These are phyloP conservation scores for Mormyrus hasselquistii DNA, from an alignment of 2,797 vertebrate genomes.

Conservation along the genomic window DNA sequence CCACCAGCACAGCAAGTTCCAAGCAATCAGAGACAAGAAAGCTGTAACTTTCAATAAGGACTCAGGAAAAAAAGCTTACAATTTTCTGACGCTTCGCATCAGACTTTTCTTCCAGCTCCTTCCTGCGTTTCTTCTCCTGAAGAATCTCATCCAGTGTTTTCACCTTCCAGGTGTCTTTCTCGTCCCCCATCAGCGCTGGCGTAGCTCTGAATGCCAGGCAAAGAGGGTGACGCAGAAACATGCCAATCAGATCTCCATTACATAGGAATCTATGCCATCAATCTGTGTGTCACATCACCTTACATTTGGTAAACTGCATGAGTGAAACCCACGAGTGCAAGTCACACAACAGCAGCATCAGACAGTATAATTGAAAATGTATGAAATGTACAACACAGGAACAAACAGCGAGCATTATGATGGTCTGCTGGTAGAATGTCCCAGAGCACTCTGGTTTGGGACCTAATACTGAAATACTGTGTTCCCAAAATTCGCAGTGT, in stretches of 20 bases:
- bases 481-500: background rate
- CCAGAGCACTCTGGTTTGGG: background rate
- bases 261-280: background rate
- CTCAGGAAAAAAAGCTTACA: conserved; percentile 56
- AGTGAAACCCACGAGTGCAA: background rate
- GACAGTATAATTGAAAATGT: background rate
- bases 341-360: background rate
- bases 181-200: conserved; percentile 94
- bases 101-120: conserved; percentile 88
- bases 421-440: background rate
- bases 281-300: background rate
- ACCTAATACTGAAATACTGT: background rate
- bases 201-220: conserved; percentile 54
- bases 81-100: conserved; percentile 84
- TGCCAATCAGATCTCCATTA: background rate
- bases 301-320: background rate
- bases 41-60: background rate
- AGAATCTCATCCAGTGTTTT: conserved; percentile 99
- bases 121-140: conserved; percentile 91
- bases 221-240: background rate
- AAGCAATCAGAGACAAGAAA: background rate
- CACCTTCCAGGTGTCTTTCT: conserved; percentile 99
- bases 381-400: background rate
- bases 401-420: background rate
- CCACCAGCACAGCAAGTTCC: background rate